A percentile compares a stretch with the other conserved stretches of the same genome.
These are phyloP conservation scores for Cotesia congregata DNA, from an alignment of 2,888 invertebrate genomes.

Conservation along the genomic window DNA sequence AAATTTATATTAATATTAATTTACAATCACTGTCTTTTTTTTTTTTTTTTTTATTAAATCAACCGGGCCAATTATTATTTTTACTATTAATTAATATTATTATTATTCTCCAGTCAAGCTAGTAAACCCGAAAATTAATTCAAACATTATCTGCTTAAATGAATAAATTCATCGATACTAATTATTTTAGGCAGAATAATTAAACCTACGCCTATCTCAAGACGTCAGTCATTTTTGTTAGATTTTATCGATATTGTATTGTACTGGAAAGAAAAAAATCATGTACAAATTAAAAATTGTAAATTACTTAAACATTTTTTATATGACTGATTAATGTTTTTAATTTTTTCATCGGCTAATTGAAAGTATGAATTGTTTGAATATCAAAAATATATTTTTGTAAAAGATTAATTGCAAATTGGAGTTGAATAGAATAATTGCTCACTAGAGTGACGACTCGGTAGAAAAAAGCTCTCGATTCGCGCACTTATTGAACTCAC, in stretches of 20 bases:
- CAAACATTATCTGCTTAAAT: background rate
- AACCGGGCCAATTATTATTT: background rate
- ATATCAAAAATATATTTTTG: too few relatives aligned
- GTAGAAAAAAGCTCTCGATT: background rate
- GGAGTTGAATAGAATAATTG: background rate
- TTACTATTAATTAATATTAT: too few relatives aligned
- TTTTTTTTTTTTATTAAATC: slow-evolving; percentile 3
- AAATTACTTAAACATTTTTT: background rate
- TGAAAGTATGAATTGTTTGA: background rate
- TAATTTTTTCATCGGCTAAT: background rate
- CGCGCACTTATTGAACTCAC: background rate
- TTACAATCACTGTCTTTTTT: background rate
- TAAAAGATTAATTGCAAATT: too few relatives aligned
- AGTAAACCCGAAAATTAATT: too few relatives aligned
- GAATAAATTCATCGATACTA: too few relatives aligned
- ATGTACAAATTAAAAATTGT: background rate
- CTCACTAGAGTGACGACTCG: background rate
- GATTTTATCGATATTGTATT: background rate
- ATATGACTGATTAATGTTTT: background rate
- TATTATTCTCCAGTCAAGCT: too few relatives aligned
- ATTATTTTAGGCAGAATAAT: background rate
- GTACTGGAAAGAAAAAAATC: background rate
- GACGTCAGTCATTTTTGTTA: slow-evolving; percentile 6
- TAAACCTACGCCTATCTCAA: background rate
- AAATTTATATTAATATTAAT: background rate